Percentiles rank a stretch among this genome's conserved stretches.
These are phyloP conservation scores for Crambe crambe DNA, from an alignment of 37 sponge, comb jelly and placozoan species.

Conservation along the genomic window DNA sequence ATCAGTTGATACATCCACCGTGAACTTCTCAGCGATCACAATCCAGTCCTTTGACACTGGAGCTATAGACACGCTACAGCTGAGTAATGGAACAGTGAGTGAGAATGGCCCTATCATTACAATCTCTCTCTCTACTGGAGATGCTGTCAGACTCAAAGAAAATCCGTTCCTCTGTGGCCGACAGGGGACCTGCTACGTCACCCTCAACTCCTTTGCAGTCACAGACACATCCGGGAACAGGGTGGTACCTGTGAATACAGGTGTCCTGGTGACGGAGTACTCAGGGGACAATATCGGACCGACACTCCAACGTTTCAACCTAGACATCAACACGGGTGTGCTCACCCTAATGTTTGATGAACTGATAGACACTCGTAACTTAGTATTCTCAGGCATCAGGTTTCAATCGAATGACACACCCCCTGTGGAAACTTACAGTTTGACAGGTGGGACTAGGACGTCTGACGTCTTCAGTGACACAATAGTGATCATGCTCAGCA, in stretches of 20 bases:
- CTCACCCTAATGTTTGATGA: constrained; percentile 81
- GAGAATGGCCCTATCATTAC: constrained; percentile 33
- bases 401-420: constrained; percentile 30
- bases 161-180: constrained; percentile 75
- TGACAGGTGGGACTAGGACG: constrained; percentile 68
- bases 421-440: constrained; percentile 41
- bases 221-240: constrained; percentile 69
- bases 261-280: constrained; percentile 51
- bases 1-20: constrained; percentile 58
- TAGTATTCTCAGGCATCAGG: constrained; percentile 50
- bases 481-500: constrained; percentile 57
- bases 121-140: constrained; percentile 44
- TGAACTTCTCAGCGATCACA: constrained; percentile 57
- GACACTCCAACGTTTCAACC: constrained; percentile 48
- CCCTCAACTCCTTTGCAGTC: constrained; percentile 41
- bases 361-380: constrained; percentile 64
- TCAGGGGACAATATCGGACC: constrained; percentile 67
- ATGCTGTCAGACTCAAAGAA: constrained; percentile 65
- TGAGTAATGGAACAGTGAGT: constrained; percentile 49
- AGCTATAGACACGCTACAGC: constrained; percentile 37
- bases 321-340: constrained; percentile 77
- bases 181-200: constrained; percentile 73
- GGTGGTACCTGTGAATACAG: constrained; percentile 31
- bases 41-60: constrained; percentile 62
- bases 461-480: constrained; percentile 58